Conservation (phyloP, 2,113 vertebrate genomes). For the Papio anubis region DNA sequence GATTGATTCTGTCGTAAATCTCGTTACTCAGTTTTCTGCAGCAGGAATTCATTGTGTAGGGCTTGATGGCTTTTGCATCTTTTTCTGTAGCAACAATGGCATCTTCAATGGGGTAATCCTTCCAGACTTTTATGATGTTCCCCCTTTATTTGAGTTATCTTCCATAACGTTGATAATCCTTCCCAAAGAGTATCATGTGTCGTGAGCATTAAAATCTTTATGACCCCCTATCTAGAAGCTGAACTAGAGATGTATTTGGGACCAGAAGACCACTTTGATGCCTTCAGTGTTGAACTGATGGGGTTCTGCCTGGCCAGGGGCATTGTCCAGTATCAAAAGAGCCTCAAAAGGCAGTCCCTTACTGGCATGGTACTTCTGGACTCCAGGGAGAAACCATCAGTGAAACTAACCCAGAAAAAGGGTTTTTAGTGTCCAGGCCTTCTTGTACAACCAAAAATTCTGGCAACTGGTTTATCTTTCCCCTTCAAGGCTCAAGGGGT, state of each 20-base stretch:
- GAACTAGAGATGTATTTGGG: background rate
- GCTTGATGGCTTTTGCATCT: background rate
- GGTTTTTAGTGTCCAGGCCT: background rate
- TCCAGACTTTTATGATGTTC: background rate
- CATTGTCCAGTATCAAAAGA: background rate
- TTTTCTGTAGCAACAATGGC: background rate
- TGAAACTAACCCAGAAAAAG: background rate
- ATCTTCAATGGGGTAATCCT: background rate
- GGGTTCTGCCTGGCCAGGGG: background rate
- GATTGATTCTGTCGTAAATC: background rate
- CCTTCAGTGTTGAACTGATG: background rate
- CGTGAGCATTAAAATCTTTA: background rate
- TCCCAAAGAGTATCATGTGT: background rate
- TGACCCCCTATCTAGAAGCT: background rate
- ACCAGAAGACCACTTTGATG: background rate
- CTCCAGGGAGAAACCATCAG: background rate
- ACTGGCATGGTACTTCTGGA: background rate
- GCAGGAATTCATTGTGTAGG: background rate
- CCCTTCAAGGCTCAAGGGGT: background rate
- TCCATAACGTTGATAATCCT: background rate
- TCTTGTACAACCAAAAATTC: background rate
- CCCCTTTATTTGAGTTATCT: background rate
- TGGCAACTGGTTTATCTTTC: background rate
- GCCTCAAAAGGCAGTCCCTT: background rate
- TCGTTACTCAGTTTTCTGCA: background rate